phyloP scores from a whole-genome alignment of 2,113 vertebrate genomes.

The Grus americana region DNA sequence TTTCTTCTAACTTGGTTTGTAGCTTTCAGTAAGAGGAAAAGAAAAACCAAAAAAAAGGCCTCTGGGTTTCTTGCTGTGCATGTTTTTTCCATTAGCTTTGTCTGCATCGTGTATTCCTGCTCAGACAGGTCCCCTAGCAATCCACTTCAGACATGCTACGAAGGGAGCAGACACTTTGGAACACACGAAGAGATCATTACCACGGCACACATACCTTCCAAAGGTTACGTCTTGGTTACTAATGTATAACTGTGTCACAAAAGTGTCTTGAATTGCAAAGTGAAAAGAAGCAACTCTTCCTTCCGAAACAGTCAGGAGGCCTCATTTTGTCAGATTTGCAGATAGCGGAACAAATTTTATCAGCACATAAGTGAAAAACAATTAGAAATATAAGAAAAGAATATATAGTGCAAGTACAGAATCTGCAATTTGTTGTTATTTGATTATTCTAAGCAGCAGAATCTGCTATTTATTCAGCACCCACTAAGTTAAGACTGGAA shows the following conservation, averaged over 20 bases:
- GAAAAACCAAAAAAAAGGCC: neutral
- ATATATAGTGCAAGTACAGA: neutral
- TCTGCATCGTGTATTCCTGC: neutral
- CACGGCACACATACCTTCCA: neutral
- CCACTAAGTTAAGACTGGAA: neutral
- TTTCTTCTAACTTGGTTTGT: neutral
- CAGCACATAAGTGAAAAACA: neutral
- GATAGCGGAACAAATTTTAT: conserved; percentile 16
- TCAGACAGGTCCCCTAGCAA: neutral
- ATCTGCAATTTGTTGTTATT: neutral
- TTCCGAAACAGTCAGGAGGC: neutral
- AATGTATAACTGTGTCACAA: neutral
- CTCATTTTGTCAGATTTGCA: neutral
- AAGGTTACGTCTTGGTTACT: neutral
- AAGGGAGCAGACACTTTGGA: neutral
- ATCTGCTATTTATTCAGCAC: conserved; percentile 9
- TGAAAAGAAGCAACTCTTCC: neutral
- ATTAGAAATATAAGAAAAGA: neutral
- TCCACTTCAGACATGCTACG: neutral
- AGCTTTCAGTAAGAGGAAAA: neutral
- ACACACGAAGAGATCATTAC: neutral
- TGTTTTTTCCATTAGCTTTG: neutral
- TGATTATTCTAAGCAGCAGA: neutral
- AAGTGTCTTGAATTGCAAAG: conserved; percentile 21
- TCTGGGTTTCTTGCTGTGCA: neutral